These are phyloP conservation scores for Melanotaenia parkinsoni DNA, from an alignment of 2,797 vertebrate species.

Conservation along the genomic window DNA sequence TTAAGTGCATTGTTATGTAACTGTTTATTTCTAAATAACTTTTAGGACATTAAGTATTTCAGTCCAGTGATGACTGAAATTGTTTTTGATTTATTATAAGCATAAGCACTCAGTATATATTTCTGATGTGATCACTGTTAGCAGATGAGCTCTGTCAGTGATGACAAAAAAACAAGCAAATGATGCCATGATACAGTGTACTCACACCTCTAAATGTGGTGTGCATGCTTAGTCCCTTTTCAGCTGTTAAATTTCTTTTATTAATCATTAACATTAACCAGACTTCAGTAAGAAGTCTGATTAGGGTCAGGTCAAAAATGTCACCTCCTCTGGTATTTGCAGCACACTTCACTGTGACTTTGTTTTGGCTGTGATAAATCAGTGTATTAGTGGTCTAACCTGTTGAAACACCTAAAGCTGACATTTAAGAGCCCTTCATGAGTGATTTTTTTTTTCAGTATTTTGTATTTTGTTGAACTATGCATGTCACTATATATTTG, in stretches of 20 bases:
- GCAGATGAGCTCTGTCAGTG: slow-evolving; percentile 16
- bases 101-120: too few relatives aligned
- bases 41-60: not conserved
- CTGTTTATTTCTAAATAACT: not conserved
- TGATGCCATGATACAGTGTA: slow-evolving; percentile 18
- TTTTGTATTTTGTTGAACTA: not conserved
- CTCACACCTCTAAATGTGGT: slow-evolving; percentile 27
- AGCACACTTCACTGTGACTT: slow-evolving; percentile 71
- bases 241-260: slow-evolving; percentile 58
- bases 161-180: slow-evolving; percentile 13
- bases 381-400: slow-evolving; percentile 68
- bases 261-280: slow-evolving; percentile 81
- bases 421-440: slow-evolving; percentile 20
- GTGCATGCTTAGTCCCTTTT: slow-evolving; percentile 47
- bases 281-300: slow-evolving; percentile 67
- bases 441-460: not conserved
- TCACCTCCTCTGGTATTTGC: slow-evolving; percentile 79
- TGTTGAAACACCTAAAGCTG: slow-evolving; percentile 44
- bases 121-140: not conserved
- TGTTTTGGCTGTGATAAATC: slow-evolving; percentile 62
- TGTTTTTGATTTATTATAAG: not conserved
- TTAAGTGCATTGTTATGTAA: not conserved
- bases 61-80: not conserved
- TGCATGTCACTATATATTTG: too few relatives aligned
- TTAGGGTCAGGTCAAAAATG: slow-evolving; percentile 69